Evolutionary conservation across 2,797 vertebrate genomes (phyloP).

Genomic region (Euthynnus affinis): DNA sequence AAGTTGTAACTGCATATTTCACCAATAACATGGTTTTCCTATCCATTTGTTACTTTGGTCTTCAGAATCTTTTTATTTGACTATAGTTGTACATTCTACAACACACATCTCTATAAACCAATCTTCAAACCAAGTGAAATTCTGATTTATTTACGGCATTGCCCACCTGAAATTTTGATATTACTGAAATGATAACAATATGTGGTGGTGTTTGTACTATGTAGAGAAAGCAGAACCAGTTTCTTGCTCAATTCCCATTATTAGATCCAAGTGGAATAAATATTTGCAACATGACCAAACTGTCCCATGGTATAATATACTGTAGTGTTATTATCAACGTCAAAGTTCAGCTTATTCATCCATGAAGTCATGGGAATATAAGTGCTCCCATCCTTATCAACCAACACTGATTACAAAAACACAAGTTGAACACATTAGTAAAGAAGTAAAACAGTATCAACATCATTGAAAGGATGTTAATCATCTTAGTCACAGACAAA

Average conservation of each 20-base stretch:
- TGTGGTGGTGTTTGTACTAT: too few relatives aligned
- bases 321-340: too few relatives aligned
- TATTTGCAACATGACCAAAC: background rate
- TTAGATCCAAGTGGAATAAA: background rate
- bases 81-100: background rate
- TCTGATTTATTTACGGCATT: background rate
- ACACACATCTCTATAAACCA: background rate
- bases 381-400: too few relatives aligned
- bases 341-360: too few relatives aligned
- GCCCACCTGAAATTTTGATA: background rate
- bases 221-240: background rate
- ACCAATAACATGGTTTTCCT: background rate
- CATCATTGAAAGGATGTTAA: background rate
- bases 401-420: too few relatives aligned
- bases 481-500: too few relatives aligned
- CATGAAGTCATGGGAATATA: too few relatives aligned
- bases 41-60: background rate
- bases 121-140: background rate
- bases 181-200: background rate
- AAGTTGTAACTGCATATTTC: slow-evolving; percentile 1
- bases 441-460: too few relatives aligned
- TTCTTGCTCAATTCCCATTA: background rate
- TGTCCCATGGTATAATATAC: background rate
- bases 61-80: background rate
- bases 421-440: too few relatives aligned